A percentile compares a stretch with the other conserved stretches of the same genome.
Conservation (phyloP, 2,797 vertebrate species). For the Diglossa cyanea region DNA sequence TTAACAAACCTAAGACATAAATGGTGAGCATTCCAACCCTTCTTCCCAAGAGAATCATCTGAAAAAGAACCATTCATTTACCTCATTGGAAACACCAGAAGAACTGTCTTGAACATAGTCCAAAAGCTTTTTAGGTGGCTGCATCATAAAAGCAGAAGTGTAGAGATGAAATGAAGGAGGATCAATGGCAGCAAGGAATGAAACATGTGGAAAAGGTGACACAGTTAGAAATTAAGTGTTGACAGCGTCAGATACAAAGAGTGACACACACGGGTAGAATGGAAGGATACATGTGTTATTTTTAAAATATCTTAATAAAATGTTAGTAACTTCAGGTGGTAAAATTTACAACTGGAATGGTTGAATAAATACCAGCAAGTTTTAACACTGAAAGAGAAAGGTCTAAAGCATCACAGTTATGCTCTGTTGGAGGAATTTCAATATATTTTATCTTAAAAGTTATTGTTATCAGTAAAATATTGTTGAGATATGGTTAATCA, state of each 20-base stretch:
- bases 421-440: slow-evolving; percentile 22
- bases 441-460: background rate
- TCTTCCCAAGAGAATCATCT: slow-evolving; percentile 54
- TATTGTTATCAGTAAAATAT: background rate
- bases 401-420: background rate
- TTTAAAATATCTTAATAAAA: slow-evolving; percentile 3
- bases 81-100: slow-evolving; percentile 89
- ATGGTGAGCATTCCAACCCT: background rate
- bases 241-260: slow-evolving; percentile 64
- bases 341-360: background rate
- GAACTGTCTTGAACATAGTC: slow-evolving; percentile 98
- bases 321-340: slow-evolving; percentile 25
- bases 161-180: slow-evolving; percentile 91
- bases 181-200: slow-evolving; percentile 89
- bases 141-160: slow-evolving; percentile 83
- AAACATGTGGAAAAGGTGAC: slow-evolving; percentile 90
- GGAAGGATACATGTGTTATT: slow-evolving; percentile 28
- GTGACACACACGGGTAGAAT: slow-evolving; percentile 43
- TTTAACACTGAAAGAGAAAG: slow-evolving; percentile 5
- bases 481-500: background rate
- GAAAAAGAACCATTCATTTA: slow-evolving; percentile 83
- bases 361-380: background rate
- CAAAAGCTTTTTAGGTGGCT: slow-evolving; percentile 99
- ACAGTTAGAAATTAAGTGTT: slow-evolving; percentile 75
- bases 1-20: background rate